Percentiles rank a stretch among this genome's conserved stretches.
These are phyloP conservation scores for Alligator mississippiensis DNA, from an alignment of 2,113 vertebrate species.

Conservation along the genomic window DNA sequence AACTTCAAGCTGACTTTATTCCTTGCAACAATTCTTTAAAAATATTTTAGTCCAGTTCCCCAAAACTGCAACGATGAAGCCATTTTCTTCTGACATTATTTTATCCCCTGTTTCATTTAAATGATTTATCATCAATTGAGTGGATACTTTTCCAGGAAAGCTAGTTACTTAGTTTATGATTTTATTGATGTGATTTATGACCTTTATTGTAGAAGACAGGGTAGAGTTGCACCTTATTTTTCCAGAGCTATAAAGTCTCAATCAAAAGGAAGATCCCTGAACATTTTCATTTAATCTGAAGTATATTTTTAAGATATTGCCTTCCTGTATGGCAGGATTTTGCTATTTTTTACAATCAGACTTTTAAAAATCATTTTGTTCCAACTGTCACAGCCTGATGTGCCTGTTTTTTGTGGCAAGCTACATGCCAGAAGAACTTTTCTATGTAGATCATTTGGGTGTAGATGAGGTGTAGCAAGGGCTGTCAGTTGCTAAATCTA, in stretches of 20 bases:
- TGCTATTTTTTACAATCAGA: neutral
- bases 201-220: neutral
- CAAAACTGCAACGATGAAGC: neutral
- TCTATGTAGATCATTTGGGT: slow-evolving; percentile 1
- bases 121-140: neutral
- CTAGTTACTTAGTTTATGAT: neutral
- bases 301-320: neutral
- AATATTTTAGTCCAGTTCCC: neutral
- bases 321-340: neutral
- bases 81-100: neutral
- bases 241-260: neutral
- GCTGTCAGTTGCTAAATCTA: neutral
- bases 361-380: slow-evolving; percentile 28
- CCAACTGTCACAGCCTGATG: neutral
- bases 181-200: neutral
- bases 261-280: neutral
- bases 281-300: neutral
- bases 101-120: neutral
- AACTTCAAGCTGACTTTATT: neutral
- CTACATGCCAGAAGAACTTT: neutral
- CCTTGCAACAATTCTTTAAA: neutral
- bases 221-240: neutral
- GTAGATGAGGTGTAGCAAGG: slow-evolving; percentile 9
- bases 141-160: neutral
- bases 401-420: neutral